Evolutionary conservation across 2,113 vertebrate species (phyloP), one percentile per base, ranked within the genome.

Genomic region (Odocoileus virginianus): DNA sequence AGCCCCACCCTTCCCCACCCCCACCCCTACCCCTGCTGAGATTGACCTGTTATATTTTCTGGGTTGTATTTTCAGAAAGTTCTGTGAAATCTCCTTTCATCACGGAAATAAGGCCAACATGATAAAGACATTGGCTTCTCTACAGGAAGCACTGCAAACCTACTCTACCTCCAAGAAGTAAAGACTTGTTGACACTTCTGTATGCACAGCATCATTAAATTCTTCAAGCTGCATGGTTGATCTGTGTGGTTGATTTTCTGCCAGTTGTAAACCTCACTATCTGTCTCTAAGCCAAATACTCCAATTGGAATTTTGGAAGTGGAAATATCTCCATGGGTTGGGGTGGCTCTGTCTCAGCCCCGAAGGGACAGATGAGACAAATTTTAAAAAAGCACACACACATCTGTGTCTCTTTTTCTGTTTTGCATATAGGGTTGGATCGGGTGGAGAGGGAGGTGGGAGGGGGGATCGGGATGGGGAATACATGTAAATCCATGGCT

Each of bases 271-370:
- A 99, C 47, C 98, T 98, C 90, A 98, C 99, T 95, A 99, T 99
- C 96, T 99, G 99, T 99, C 97, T 99, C 99, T 98, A 99, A 99
- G 94, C 99, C 99, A 52, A 99, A 99, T 47, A 99, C 99, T 40
- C 98, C 99, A 67, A 98, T 99, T 93, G 99, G 99, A 90, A 98
- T 99, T 87, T 98, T 99, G 98, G 99, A 99, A 88, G 99, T 99
- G 33, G 99, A 99, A 97, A 16, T 15, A n/a, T 79, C 23, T 95
- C 54, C 16, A 3, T 40, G 40, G 86, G 33, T 78, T 83, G 23
- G 11, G 6, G 17, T 15, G n/a, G 50, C 7, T 2, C 21, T 28
- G 36, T 47, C 45, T 54, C 43, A 54, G 4, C 16, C 55, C 82
- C 30, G 67, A 47, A 45, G n/a, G 47, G 36, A 19, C 14, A 99